phyloP scores from a whole-genome alignment of 2,888 invertebrate genomes.

The Andrena flavipes region DNA sequence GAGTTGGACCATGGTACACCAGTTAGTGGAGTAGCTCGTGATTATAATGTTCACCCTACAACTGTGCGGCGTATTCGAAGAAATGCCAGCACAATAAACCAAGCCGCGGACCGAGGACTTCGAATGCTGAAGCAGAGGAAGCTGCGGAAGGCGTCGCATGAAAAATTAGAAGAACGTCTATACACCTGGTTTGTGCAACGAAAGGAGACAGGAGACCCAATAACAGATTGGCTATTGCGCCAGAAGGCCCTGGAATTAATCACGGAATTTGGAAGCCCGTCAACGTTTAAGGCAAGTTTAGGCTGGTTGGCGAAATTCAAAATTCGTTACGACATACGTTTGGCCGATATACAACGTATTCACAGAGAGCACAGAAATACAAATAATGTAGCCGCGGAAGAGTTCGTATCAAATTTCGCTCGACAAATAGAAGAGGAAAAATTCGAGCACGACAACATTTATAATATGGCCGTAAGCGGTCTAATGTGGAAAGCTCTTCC shows the following conservation, averaged over 20 bases:
- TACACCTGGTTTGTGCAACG: background rate
- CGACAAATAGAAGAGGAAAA: background rate
- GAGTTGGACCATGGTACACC: too few relatives aligned
- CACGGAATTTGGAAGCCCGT: background rate
- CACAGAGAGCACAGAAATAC: background rate
- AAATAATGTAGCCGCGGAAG: background rate
- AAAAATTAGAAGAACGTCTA: background rate
- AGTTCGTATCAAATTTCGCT: background rate
- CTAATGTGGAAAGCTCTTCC: conserved; percentile 3
- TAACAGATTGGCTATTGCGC: background rate
- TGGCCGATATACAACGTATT: background rate
- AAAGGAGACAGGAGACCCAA: background rate
- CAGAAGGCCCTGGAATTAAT: background rate
- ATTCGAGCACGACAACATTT: background rate
- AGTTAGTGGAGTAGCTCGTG: too few relatives aligned
- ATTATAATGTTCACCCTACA: too few relatives aligned
- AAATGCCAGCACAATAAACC: too few relatives aligned
- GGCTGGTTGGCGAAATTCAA: background rate
- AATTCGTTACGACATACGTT: background rate
- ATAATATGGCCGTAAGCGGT: background rate
- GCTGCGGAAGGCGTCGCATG: background rate
- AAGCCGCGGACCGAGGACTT: too few relatives aligned
- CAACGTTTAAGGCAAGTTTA: background rate
- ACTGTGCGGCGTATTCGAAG: too few relatives aligned
- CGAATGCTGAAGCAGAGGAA: background rate